Evolutionary conservation across 2,113 vertebrate genomes (phyloP), one percentile per base, ranked within the genome.

Genomic region (Solea senegalensis): DNA sequence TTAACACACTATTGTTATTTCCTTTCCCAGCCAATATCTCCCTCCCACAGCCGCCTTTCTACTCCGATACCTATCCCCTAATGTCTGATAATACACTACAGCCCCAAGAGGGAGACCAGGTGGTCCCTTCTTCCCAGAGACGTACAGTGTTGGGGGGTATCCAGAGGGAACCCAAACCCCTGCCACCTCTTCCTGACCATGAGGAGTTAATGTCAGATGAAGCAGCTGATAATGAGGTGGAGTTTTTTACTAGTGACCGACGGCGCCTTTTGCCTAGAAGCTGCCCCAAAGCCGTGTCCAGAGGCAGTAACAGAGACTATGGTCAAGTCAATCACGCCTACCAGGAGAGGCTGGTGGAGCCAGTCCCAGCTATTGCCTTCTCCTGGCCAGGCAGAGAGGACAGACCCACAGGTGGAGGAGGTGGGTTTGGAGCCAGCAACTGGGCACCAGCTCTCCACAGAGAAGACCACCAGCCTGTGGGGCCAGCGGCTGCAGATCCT

Each of bases 291-390:
- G 63, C 78, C 49, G 90, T 94, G 0, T 88, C 92, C 66, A 88
- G 95, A 43, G 90, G 94, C 27, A 95, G 93, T 84, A 96, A 93
- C 85, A 91, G 94, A 16, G 95, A 94, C 48, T 95, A 86, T 0
- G 97, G 97, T 41, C 95, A 96, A 51, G 94, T 97, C 65, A 99
- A 99, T 80, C 93, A 95, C 0, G 96, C 96, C 0, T 99, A 97
- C 78, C 94, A 94, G 51, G 96, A 95, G 11, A 78, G 89, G 7
- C 88, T 3, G 41, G 39, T 5, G 49, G 57, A 59, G 41, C 40
- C 40, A 11, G 15, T 4, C 3, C 15, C 71, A 27, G 81, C 70
- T 28, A 50, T 73, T 9, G 88, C 85, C 40, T 89, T 89, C 46
- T 90, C 88, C 9, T 90, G 90, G 91, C 88, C 90, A 0, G 63